phyloP scores from a whole-genome alignment of 2,888 invertebrate genomes.

The Schizaphis graminum region DNA sequence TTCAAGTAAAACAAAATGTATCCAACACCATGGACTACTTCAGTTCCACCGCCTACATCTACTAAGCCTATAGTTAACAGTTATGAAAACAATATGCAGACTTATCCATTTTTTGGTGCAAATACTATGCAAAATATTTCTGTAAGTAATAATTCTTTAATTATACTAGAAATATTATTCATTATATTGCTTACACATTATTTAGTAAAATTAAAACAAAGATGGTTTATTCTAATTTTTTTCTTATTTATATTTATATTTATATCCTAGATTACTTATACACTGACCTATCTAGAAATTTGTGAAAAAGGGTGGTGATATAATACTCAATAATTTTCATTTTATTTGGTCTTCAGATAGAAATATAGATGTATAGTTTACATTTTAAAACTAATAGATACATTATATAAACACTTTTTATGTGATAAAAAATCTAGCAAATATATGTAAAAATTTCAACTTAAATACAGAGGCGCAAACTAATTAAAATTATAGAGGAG shows the following conservation, averaged over 20 bases:
- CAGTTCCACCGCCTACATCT: slow-evolving; percentile 36
- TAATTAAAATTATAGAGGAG: too few relatives aligned
- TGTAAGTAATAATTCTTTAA: not conserved
- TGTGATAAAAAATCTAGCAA: not conserved
- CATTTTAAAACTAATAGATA: not conserved
- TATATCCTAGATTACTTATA: not conserved
- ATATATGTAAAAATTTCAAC: not conserved
- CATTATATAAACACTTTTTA: not conserved
- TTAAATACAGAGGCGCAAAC: not conserved
- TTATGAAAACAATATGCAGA: slow-evolving; percentile 32
- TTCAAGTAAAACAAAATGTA: slow-evolving; percentile 17
- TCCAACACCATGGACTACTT: slow-evolving; percentile 46
- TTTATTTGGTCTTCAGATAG: not conserved
- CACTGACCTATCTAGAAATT: not conserved
- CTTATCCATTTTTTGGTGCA: slow-evolving; percentile 24
- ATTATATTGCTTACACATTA: not conserved
- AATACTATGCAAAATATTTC: slow-evolving; percentile 37
- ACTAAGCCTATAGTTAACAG: slow-evolving; percentile 11
- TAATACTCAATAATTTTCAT: not conserved
- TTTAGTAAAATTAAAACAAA: not conserved
- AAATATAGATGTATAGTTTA: not conserved
- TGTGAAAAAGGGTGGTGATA: not conserved
- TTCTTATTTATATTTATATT: not conserved
- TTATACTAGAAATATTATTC: not conserved
- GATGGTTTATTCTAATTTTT: not conserved